Evolutionary conservation across 92 coral and sea anemone genomes (phyloP), one percentile per base, ranked within the genome.

Genomic region (Palythoa grandiflora): DNA sequence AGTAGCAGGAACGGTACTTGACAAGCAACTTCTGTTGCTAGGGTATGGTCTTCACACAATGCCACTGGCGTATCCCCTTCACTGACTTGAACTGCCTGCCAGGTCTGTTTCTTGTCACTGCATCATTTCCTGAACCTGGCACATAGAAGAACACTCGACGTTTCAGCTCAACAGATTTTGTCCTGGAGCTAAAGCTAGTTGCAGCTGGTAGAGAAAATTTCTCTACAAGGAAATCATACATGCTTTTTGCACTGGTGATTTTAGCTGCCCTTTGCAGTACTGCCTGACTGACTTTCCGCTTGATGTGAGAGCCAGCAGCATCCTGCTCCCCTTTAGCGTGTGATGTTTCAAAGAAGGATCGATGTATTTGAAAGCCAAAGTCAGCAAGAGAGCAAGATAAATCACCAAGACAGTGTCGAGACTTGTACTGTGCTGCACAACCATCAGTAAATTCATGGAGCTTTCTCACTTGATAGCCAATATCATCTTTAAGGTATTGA

Each of bases 21-120:
- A 44, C 50, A 44, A 44, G 50, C 72, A 89, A 84, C 35, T 20
- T 83, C 63, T 92, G 83, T 63, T 91, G 87, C 14, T 50, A 0
- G 50, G 50, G 50, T 3, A 44, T 44, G 50, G 50, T 44, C 50
- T 44, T 44, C 6, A 44, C 50, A 44, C 5, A 44, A 0, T 44
- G 50, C 6, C 50, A 44, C 50, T 44, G 50, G 50, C 50, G 5
- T 44, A 44, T 44, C 5, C 50, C 50, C 7, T 44, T 44, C 50
- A 44, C 50, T 44, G 50, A 44, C 39, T 53, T 53, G 50, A 88
- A 79, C 47, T 78, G 11, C 9, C 73, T 28, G 57, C 87, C 71
- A 17, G 20, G 86, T 38, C 90, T 70, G 71, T 88, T 71, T 20
- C 87, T 88, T 70, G 19, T 14, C 54, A 87, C 57, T 2, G 77